Percentiles rank a stretch among this genome's conserved stretches.
Conservation (phyloP, 1,140 invertebrate species). For the Oryctes rhinoceros region DNA sequence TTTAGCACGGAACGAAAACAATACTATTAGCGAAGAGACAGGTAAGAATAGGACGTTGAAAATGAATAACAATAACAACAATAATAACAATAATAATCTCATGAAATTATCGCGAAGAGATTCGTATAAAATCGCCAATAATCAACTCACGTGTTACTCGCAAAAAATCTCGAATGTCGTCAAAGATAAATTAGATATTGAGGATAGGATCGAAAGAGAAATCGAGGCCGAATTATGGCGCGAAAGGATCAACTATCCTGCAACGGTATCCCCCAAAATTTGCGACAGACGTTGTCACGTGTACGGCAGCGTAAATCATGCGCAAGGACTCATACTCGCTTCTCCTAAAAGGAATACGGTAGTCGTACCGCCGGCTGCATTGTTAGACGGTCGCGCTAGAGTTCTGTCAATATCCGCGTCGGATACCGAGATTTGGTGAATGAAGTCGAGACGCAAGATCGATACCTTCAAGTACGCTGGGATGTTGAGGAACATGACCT, state of each 20-base stretch:
- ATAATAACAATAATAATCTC: slow-evolving; percentile 40
- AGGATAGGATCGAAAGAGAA: slow-evolving; percentile 68
- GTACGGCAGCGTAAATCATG: slow-evolving; percentile 58
- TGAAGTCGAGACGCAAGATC: not conserved
- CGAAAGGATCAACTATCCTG: slow-evolving; percentile 75
- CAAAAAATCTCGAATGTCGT: slow-evolving; percentile 53
- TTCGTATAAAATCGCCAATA: slow-evolving; percentile 86
- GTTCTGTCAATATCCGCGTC: slow-evolving; percentile 67
- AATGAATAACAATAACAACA: slow-evolving; percentile 19
- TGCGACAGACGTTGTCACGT: slow-evolving; percentile 51
- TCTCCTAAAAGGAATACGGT: slow-evolving; percentile 61
- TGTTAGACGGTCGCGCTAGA: slow-evolving; percentile 64
- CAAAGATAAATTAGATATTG: slow-evolving; percentile 54
- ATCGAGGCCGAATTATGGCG: slow-evolving; percentile 70
- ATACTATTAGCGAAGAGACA: slow-evolving; percentile 59
- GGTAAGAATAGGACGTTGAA: slow-evolving; percentile 62
- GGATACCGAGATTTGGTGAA: slow-evolving; percentile 80
- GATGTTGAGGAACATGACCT: not conserved
- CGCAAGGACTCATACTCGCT: slow-evolving; percentile 59
- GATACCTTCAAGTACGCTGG: not conserved
- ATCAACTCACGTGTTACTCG: slow-evolving; percentile 64
- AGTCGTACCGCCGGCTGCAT: slow-evolving; percentile 65
- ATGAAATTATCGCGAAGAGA: slow-evolving; percentile 80
- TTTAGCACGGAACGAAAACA: slow-evolving; percentile 62
- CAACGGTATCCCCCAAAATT: slow-evolving; percentile 65